Evolutionary conservation across 2,797 vertebrate species (phyloP), one percentile per base, ranked within the genome.

Genomic region (Delichon dasypus): DNA sequence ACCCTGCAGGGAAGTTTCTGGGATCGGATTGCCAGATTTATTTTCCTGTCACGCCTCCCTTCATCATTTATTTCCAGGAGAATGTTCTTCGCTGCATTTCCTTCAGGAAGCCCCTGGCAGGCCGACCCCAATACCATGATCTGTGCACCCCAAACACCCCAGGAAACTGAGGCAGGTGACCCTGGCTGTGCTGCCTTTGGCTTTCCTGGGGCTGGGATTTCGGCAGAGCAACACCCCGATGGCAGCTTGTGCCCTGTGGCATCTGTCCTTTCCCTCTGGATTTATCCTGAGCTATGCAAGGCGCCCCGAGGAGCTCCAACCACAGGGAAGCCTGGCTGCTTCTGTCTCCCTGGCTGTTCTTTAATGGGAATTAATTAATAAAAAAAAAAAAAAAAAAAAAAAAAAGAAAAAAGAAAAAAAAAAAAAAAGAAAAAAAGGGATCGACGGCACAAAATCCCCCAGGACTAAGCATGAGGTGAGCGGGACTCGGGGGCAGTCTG

Each of bases 41-140:
- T 58, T 78, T 78, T 47, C 36, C 26, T 0, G 0, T 29, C 23
- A 4, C 2, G 3, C 13, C 42, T 65, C 30, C 48, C 29, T 8
- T 21, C 16, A 4, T 6, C n/a, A 17, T 34, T 62, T 48, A 45
- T 54, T 61, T 36, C 64, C 77, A 48, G 16, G 17, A 32, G 22
- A 75, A 58, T 17, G 13, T 26, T 14, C 45, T 58, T 47, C 0
- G 1, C 58, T 71, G 3, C 0, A 2, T 38, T 68, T 38, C 20
- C 51, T 38, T 53, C 9, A 36, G 42, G 21, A 53, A 13, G 2
- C 13, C 12, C 4, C 23, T 7, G 15, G n/a, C 23, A 51, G 47
- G 5, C 16, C 7, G 7, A 3, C 19, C 13, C 45, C 64, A 10
- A 1, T 42, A 23, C 30, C 47, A 7, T 4, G 25, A 32, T 5